These are phyloP conservation scores for Sebastiscus tertius DNA, from an alignment of 2,797 vertebrate species.

Conservation along the genomic window DNA sequence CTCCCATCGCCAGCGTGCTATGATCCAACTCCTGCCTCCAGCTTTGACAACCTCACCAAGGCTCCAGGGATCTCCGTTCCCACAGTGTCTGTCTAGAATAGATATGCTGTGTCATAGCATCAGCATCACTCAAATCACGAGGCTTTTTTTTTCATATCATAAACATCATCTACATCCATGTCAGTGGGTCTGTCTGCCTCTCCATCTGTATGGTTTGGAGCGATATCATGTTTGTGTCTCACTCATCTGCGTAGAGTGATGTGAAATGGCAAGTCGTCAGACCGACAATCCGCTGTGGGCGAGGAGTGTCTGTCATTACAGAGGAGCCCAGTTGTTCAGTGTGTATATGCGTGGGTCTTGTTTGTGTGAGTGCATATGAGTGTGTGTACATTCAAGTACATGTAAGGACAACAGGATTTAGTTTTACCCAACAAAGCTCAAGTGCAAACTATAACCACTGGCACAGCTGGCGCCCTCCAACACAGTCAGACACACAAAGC, in stretches of 20 bases:
- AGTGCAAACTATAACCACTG: conserved; percentile 27
- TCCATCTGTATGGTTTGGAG: conserved; percentile 73
- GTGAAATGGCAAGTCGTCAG: conserved; percentile 75
- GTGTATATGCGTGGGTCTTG: conserved; percentile 26
- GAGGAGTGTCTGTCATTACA: conserved; percentile 59
- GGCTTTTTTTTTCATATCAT: conserved; percentile 32
- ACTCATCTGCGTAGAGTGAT: conserved; percentile 67
- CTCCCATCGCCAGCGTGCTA: conserved; percentile 29
- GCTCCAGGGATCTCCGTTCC: conserved; percentile 4
- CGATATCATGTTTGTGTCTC: conserved; percentile 70
- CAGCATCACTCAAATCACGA: conserved; percentile 66
- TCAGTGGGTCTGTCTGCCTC: conserved; percentile 55
- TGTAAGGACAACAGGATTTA: conserved; percentile 30
- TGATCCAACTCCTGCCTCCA: conserved; percentile 43
- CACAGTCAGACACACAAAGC: conserved; percentile 7
- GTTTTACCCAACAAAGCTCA: conserved; percentile 30
- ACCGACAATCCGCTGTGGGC: conserved; percentile 64
- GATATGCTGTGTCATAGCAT: conserved; percentile 63
- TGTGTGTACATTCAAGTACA: conserved; percentile 21
- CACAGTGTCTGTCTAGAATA: conserved; percentile 41
- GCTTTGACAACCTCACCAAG: conserved; percentile 42
- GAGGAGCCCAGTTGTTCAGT: conserved; percentile 25
- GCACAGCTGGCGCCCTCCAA: conserved; percentile 39
- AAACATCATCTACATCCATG: conserved; percentile 63
- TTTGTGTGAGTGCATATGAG: conserved; percentile 4